Base-by-base conservation (phyloP, 2,113 vertebrate species). In the Circaetus gallicus region DNA sequence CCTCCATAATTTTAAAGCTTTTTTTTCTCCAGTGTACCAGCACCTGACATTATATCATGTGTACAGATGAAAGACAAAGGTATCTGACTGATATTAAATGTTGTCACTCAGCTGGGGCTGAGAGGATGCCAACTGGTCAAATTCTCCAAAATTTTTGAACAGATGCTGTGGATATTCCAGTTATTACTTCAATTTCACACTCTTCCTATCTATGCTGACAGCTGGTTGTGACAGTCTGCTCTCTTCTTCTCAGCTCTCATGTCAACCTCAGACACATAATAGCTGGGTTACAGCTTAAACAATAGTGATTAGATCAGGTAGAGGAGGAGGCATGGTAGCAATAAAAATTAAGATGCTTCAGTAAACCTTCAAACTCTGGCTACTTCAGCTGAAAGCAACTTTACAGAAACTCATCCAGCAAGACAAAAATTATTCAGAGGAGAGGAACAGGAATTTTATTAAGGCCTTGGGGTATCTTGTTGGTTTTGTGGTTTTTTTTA, bases 291-390 rank as follows among this genome's bases (percentile, higher is more conserved):
- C 72, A 96, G 72, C 45, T 97, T 97, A 97, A 97, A 98, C 95
- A 97, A 97, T 67, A 95, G 79, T 96, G 86, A 97, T 95, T 98
- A 93, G 38, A 96, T 94, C 42, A 63, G 87, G 80, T 86, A 93
- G 74, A 97, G 71, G 34, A 96, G 74, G 77, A 95, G 97, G 83
- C 50, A 80, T 18, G 53, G 55, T 95, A 59, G 47, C 90, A 98
- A 97, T 90, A 97, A 95, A 97, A 98, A 97, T 95, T 94, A 96
- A 92, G 95, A 95, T 89, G 82, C 90, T 95, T 96, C 95, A 93
- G 91, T 94, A 97, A 96, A 81, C 84, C 76, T 90, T 93, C 89
- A 95, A 90, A 92, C 19, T 72, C 43, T 25, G 32, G 25, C 36
- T n/a, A 53, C 55, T 90, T 85, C 89, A 70, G 71, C 53, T 84